phyloP scores from a whole-genome alignment of 2,888 invertebrate species.

The Cataglyphis altisquamis region DNA sequence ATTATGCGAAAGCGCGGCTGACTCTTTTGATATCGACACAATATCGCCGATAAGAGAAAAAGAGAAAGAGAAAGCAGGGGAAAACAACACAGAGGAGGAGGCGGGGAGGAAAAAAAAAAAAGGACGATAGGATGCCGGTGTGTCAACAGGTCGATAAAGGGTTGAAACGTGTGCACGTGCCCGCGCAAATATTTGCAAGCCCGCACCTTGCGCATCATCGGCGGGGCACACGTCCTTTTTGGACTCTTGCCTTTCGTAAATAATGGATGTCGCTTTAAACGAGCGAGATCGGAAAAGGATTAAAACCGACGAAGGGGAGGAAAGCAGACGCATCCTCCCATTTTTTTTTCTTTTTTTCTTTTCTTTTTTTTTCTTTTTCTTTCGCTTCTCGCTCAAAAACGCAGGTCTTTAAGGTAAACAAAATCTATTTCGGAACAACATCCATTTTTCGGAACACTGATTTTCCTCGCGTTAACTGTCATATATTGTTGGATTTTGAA shows the following conservation, averaged over 20 bases:
- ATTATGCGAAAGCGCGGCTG: slow-evolving; percentile 56
- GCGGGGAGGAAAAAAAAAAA: slow-evolving; percentile 33
- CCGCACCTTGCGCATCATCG: slow-evolving; percentile 65
- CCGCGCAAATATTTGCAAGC: slow-evolving; percentile 75
- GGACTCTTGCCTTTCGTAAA: slow-evolving; percentile 70
- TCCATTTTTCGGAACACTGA: no score
- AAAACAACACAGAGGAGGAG: neutral
- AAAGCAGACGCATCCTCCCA: no score
- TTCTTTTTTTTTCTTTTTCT: neutral
- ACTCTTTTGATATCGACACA: slow-evolving; percentile 73
- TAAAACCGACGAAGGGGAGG: slow-evolving; percentile 39
- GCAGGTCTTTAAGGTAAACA: no score
- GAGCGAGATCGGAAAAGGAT: slow-evolving; percentile 62
- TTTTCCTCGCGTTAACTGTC: no score
- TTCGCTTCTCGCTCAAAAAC: neutral
- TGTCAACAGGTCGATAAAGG: slow-evolving; percentile 79
- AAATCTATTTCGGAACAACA: no score
- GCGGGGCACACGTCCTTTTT: slow-evolving; percentile 54
- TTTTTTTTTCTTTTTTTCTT: neutral
- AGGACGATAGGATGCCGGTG: slow-evolving; percentile 71
- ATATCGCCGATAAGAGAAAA: slow-evolving; percentile 74
- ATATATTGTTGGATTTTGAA: no score
- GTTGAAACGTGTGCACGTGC: slow-evolving; percentile 68
- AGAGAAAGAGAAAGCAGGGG: neutral
- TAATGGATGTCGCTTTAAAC: slow-evolving; percentile 72